Evolutionary conservation across 35 echinoderm and acorn worm species (phyloP).

Genomic region (Amphiura filiformis): DNA sequence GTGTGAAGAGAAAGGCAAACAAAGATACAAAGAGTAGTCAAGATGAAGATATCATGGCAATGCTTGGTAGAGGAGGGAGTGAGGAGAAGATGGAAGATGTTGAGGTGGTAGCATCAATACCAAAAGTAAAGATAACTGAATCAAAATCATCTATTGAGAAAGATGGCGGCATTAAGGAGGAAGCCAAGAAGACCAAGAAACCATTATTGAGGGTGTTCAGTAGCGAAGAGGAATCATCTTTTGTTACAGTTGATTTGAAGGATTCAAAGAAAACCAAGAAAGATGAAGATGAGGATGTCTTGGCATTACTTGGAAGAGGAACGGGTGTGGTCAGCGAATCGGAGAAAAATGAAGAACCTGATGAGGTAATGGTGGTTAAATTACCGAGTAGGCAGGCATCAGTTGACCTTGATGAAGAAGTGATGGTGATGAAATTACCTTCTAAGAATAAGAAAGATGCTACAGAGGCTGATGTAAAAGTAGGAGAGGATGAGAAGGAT

Average conservation of each 20-base stretch:
- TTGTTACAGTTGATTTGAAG: too few species aligned
- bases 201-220: neutral
- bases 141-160: neutral
- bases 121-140: neutral
- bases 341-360: neutral
- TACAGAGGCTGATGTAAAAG: neutral
- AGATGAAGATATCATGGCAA: neutral
- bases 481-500: constrained; percentile 8
- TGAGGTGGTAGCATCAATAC: neutral
- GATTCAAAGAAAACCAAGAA: neutral
- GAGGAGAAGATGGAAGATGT: neutral
- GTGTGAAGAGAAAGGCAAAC: neutral
- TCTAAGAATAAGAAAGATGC: neutral
- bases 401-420: neutral
- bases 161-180: constrained; percentile 16
- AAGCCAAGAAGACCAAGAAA: neutral
- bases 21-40: neutral
- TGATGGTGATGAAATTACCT: neutral
- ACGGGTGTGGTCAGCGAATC: neutral
- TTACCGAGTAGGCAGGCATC: neutral
- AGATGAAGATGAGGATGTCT: constrained; percentile 17
- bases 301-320: constrained; percentile 11
- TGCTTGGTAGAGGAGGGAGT: neutral
- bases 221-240: neutral
- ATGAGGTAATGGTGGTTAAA: neutral